phyloP scores from a whole-genome alignment of 2,113 vertebrate genomes.

The Naja naja region DNA sequence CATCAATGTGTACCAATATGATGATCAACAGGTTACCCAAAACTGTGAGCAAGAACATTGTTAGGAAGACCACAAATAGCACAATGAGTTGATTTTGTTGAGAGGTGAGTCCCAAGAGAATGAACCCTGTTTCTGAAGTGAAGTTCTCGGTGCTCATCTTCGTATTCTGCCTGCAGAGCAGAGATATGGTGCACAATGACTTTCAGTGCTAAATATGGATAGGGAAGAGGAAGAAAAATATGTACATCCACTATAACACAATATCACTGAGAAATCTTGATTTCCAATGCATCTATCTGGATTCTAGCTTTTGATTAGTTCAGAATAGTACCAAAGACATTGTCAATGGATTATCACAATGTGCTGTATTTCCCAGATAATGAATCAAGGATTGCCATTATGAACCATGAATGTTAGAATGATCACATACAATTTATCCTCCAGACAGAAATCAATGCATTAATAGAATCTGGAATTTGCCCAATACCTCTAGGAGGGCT shows the following conservation, averaged over 20 bases:
- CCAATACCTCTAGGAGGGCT: background rate
- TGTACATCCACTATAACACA: background rate
- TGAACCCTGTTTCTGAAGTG: conserved; percentile 16
- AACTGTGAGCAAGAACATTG: background rate
- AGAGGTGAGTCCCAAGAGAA: conserved; percentile 37
- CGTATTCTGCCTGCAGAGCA: background rate
- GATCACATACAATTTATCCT: background rate
- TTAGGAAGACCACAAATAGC: conserved; percentile 19
- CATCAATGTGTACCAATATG: background rate
- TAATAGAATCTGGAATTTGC: background rate
- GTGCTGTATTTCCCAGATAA: background rate
- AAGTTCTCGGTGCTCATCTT: background rate
- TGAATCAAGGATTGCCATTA: background rate
- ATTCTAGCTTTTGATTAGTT: background rate
- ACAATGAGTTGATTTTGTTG: background rate
- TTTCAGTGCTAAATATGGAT: background rate
- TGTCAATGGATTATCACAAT: background rate
- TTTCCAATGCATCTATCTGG: background rate
- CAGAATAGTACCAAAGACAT: background rate
- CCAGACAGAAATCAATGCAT: background rate
- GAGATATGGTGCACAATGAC: background rate
- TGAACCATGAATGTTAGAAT: background rate
- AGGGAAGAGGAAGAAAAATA: background rate
- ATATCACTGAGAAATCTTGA: background rate
- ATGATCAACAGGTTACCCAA: conserved; percentile 32